These are phyloP conservation scores for Cataglyphis albicans DNA, from an alignment of 2,888 invertebrate genomes.

Conservation along the genomic window DNA sequence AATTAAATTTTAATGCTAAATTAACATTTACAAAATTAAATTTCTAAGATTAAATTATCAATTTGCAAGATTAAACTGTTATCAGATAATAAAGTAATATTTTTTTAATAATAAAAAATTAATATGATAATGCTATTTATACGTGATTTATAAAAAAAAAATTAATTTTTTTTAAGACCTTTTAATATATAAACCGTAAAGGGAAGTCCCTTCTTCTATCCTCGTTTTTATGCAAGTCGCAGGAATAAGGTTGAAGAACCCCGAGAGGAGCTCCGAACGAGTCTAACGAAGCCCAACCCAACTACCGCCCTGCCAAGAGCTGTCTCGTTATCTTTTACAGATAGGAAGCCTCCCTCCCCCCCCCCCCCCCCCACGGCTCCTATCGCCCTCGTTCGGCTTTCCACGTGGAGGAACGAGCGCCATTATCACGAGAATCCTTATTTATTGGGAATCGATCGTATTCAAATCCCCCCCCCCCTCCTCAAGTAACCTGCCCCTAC, in stretches of 20 bases:
- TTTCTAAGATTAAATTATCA: background rate
- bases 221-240: constrained; percentile 46
- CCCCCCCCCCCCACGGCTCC: constrained; percentile 61
- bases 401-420: constrained; percentile 73
- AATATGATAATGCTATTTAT: constrained; percentile 56
- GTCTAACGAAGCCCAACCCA: constrained; percentile 76
- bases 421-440: constrained; percentile 83
- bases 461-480: constrained; percentile 76
- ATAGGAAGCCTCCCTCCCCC: constrained; percentile 76
- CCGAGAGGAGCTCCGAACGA: constrained; percentile 65
- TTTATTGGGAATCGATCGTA: constrained; percentile 83
- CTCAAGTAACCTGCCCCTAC: constrained; percentile 45
- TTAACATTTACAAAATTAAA: background rate
- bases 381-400: constrained; percentile 64
- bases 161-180: constrained; percentile 27
- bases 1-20: background rate
- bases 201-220: constrained; percentile 42
- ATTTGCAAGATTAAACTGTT: background rate
- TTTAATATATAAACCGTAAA: constrained; percentile 17
- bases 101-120: background rate
- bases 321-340: constrained; percentile 81
- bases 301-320: constrained; percentile 74
- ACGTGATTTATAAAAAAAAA: constrained; percentile 9
- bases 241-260: constrained; percentile 67
- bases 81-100: background rate